These are phyloP conservation scores for Dynastes grantii DNA, from an alignment of 2,888 invertebrate species.

Conservation along the genomic window DNA sequence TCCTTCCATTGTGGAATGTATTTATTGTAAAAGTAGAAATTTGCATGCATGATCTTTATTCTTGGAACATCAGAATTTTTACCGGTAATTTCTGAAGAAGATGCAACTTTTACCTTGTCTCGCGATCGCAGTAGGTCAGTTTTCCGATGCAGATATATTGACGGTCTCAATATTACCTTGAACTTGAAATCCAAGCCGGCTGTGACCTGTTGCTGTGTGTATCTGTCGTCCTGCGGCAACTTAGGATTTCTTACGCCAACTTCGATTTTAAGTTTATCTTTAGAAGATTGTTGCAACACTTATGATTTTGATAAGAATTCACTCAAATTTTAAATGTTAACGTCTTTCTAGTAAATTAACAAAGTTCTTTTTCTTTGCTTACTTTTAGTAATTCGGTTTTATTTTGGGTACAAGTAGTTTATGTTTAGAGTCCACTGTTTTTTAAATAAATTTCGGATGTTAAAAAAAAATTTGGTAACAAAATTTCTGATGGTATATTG, in stretches of 20 bases:
- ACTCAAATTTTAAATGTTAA: too few relatives aligned
- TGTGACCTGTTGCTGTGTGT: constrained; percentile 35
- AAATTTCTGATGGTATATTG: too few relatives aligned
- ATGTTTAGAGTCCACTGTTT: too few relatives aligned
- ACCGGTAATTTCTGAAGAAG: neutral
- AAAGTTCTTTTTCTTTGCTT: too few relatives aligned
- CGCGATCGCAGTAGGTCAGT: neutral
- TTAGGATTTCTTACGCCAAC: neutral
- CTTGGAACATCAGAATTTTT: neutral
- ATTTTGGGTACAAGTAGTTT: too few relatives aligned
- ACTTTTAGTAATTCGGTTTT: too few relatives aligned
- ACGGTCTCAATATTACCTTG: constrained; percentile 27
- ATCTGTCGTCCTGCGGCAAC: neutral
- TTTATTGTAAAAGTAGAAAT: neutral
- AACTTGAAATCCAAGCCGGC: constrained; percentile 34
- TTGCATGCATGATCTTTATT: constrained; percentile 8
- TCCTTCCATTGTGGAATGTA: neutral
- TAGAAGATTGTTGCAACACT: too few relatives aligned
- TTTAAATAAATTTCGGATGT: too few relatives aligned
- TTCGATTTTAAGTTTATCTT: neutral
- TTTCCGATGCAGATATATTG: neutral
- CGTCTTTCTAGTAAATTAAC: too few relatives aligned
- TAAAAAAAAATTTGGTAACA: too few relatives aligned
- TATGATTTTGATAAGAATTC: too few relatives aligned
- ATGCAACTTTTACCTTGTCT: constrained; percentile 10